Evolutionary conservation across 1,140 invertebrate species (phyloP).

Genomic region (Zaprionus ghesquierei): DNA sequence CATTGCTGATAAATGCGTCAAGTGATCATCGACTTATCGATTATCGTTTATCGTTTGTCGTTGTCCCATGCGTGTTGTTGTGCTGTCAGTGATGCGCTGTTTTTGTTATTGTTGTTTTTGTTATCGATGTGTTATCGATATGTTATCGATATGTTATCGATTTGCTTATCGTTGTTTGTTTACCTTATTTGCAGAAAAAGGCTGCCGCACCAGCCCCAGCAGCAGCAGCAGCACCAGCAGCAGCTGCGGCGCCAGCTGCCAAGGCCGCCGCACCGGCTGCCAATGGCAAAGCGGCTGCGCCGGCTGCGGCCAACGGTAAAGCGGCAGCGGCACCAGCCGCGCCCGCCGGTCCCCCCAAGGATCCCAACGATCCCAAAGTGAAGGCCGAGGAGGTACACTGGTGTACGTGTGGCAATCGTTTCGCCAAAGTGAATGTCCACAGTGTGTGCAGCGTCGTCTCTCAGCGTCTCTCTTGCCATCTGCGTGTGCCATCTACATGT

Average conservation of each 20-base stretch:
- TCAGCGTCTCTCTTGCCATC: neutral
- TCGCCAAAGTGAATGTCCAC: conserved; percentile 25
- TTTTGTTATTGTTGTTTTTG: neutral
- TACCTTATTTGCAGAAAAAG: conserved; percentile 58
- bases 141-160: no score
- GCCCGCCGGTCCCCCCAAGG: conserved; percentile 72
- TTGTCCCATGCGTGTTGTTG: conserved; percentile 2
- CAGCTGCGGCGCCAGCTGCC: conserved; percentile 37
- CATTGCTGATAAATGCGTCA: conserved; percentile 34
- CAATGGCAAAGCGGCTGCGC: conserved; percentile 46
- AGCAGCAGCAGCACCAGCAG: conserved; percentile 42
- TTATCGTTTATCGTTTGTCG: conserved; percentile 53
- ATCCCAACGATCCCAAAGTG: conserved; percentile 78
- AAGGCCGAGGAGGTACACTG: conserved; percentile 80
- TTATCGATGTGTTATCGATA: no score
- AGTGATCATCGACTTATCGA: conserved; percentile 52
- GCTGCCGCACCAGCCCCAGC: conserved; percentile 46
- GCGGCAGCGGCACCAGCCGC: conserved; percentile 56
- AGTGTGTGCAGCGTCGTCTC: neutral
- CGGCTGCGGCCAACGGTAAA: conserved; percentile 59
- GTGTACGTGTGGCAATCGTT: conserved; percentile 68
- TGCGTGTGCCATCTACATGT: conserved; percentile 41
- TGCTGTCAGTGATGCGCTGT: conserved; percentile 26
- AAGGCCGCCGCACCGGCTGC: conserved; percentile 50
- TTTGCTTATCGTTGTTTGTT: neutral